phyloP scores from a whole-genome alignment of 2,888 invertebrate genomes.

The Pterostichus niger region DNA sequence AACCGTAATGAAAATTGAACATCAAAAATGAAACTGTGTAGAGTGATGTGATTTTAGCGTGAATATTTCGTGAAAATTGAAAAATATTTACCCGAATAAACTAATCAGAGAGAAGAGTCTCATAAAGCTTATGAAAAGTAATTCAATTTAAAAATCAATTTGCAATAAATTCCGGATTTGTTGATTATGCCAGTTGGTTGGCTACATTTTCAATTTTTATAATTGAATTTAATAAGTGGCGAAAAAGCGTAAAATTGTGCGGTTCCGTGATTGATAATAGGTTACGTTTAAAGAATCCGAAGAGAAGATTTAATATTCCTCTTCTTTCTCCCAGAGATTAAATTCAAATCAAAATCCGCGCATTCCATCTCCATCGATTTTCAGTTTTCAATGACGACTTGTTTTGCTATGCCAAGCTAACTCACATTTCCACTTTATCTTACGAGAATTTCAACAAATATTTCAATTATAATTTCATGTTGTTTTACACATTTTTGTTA shows the following conservation, averaged over 20 bases:
- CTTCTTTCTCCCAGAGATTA: constrained; percentile 38
- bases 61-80: constrained; percentile 24
- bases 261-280: constrained; percentile 61
- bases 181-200: constrained; percentile 66
- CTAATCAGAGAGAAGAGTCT: constrained; percentile 47
- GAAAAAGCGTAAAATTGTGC: constrained; percentile 65
- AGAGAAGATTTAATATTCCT: constrained; percentile 57
- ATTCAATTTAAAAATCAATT: constrained; percentile 67
- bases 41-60: constrained; percentile 11
- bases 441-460: constrained; percentile 20
- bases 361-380: constrained; percentile 32
- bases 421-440: constrained; percentile 10
- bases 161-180: constrained; percentile 67
- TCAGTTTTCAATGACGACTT: constrained; percentile 34
- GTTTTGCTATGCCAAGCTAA: constrained; percentile 22
- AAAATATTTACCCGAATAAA: constrained; percentile 41
- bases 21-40: not conserved
- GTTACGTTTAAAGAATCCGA: constrained; percentile 55
- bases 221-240: constrained; percentile 67
- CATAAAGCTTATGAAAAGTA: constrained; percentile 66
- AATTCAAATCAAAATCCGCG: constrained; percentile 55
- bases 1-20: too few species aligned
- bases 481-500: not conserved
- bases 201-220: constrained; percentile 66
- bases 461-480: constrained; percentile 5